Conservation (phyloP, 2,797 vertebrate species). For the Xenentodon cancila region DNA sequence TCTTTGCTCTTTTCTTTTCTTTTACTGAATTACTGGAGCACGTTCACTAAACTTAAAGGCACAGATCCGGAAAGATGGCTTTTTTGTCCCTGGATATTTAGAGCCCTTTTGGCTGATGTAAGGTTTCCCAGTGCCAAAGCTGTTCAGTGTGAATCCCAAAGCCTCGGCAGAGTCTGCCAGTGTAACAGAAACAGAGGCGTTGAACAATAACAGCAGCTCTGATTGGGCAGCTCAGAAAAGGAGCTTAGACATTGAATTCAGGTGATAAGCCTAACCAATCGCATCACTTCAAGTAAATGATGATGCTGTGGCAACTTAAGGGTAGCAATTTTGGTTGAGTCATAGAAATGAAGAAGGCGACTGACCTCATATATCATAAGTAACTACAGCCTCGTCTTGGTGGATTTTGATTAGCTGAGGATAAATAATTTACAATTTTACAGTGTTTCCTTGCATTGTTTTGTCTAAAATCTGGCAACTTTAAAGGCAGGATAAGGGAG, state of each 20-base stretch:
- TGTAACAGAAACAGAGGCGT: conserved; percentile 39
- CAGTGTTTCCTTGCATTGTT: no score
- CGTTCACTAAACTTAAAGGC: conserved; percentile 32
- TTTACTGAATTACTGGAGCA: conserved; percentile 36
- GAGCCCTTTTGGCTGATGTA: conserved; percentile 53
- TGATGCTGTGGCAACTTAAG: conserved; percentile 11
- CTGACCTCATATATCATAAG: no score
- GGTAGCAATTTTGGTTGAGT: not conserved
- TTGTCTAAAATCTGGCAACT: no score
- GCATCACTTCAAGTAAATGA: conserved; percentile 17
- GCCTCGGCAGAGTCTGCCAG: conserved; percentile 29
- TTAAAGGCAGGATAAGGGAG: no score
- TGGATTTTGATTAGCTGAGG: no score
- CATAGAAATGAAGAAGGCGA: no score
- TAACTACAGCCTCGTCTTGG: no score
- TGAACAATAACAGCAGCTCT: conserved; percentile 25
- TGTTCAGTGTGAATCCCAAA: conserved; percentile 42
- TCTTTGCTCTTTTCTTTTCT: conserved; percentile 51
- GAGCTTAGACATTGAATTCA: conserved; percentile 25
- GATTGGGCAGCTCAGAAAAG: conserved; percentile 25
- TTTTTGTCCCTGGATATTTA: conserved; percentile 31
- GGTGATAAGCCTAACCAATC: conserved; percentile 48
- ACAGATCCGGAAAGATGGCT: conserved; percentile 35
- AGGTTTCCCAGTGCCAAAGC: conserved; percentile 34
- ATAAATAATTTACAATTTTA: no score